phyloP scores from a whole-genome alignment of 2,113 vertebrate genomes.

The Tricholaema leucomelas region DNA sequence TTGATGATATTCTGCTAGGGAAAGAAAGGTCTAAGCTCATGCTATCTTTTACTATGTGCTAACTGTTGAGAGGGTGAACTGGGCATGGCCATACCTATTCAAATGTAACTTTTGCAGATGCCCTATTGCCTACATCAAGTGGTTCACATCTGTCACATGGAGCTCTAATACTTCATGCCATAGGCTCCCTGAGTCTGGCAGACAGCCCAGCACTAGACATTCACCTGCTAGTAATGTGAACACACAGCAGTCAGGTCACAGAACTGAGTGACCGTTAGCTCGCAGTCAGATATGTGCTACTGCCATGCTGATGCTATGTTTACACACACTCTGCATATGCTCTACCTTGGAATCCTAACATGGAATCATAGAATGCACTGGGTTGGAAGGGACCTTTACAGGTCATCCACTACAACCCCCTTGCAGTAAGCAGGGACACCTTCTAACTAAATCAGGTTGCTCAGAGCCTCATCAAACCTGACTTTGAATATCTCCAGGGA shows the following conservation, averaged over 20 bases:
- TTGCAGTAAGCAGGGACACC: no score
- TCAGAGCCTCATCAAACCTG: no score
- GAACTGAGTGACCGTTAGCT: not conserved
- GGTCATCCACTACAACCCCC: no score
- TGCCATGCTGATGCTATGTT: not conserved
- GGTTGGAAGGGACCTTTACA: no score
- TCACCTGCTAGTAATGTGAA: accelerated
- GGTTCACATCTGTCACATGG: not conserved
- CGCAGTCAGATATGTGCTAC: not conserved
- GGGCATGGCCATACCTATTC: not conserved
- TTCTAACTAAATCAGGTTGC: no score
- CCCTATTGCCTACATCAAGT: not conserved
- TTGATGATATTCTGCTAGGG: not conserved
- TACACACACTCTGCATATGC: not conserved
- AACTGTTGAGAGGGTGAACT: not conserved
- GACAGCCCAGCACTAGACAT: not conserved
- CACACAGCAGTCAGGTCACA: not conserved
- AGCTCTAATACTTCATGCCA: not conserved
- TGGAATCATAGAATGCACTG: no score
- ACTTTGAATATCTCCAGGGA: no score
- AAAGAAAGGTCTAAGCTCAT: not conserved
- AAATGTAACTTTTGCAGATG: accelerated
- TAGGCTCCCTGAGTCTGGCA: not conserved
- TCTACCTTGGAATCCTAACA: not conserved
- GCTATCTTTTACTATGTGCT: not conserved